Percentiles rank a stretch among this genome's conserved stretches.
These are phyloP conservation scores for Theodoxus fluviatilis DNA, from an alignment of 2,888 invertebrate genomes.

Conservation along the genomic window DNA sequence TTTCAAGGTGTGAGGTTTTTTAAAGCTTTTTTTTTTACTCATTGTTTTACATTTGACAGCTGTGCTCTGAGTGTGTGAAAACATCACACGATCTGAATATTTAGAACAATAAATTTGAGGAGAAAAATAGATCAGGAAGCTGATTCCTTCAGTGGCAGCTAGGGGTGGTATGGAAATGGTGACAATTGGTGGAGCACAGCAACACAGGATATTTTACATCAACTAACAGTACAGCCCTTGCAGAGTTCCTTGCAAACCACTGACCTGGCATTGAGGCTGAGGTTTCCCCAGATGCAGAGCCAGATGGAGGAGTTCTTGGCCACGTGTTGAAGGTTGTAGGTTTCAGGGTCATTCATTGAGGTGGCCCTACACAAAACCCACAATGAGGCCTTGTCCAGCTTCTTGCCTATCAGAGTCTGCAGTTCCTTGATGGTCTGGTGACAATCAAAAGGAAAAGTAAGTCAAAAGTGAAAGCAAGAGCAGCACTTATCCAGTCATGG, in stretches of 20 bases:
- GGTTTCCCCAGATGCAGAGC: constrained; percentile 65
- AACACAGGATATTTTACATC: neutral
- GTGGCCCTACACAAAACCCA: constrained; percentile 57
- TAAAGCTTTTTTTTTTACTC: neutral
- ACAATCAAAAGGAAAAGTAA: neutral
- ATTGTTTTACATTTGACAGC: too few species aligned
- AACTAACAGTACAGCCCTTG: neutral
- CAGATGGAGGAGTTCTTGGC: constrained; percentile 52
- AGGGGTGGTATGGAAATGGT: too few species aligned
- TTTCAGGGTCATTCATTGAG: constrained; percentile 57
- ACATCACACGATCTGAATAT: too few species aligned
- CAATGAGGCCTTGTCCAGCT: constrained; percentile 59
- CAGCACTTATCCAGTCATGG: neutral
- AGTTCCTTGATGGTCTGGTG: constrained; percentile 55
- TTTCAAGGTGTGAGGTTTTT: too few species aligned
- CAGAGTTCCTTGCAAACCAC: neutral
- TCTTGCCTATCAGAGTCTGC: constrained; percentile 55
- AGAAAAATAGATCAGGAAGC: too few species aligned
- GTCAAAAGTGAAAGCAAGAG: neutral
- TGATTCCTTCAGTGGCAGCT: too few species aligned
- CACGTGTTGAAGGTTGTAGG: constrained; percentile 60
- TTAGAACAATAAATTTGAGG: too few species aligned
- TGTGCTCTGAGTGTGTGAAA: too few species aligned
- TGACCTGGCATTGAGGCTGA: constrained; percentile 65
- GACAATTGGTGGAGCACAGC: neutral